A percentile compares a stretch with the other conserved stretches of the same genome.
These are phyloP conservation scores for Ptilonorhynchus violaceus DNA, from an alignment of 2,113 vertebrate species.

Conservation along the genomic window DNA sequence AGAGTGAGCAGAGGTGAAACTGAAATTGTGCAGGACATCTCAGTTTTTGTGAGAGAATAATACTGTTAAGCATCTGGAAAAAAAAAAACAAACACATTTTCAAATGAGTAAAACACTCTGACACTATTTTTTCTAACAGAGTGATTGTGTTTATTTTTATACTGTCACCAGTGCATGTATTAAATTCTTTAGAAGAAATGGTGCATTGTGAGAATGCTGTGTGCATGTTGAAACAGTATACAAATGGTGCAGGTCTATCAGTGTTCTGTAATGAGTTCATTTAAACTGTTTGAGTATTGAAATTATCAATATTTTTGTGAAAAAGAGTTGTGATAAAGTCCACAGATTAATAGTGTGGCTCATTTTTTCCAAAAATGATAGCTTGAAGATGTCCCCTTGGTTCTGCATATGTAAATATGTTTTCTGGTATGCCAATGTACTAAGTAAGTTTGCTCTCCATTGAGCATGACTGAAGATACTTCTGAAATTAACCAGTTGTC, in stretches of 20 bases:
- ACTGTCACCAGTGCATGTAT: not conserved
- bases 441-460: not conserved
- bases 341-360: not conserved
- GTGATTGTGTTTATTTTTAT: slow-evolving; percentile 45
- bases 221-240: not conserved
- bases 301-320: not conserved
- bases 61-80: not conserved
- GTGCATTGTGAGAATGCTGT: not conserved
- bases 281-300: not conserved
- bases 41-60: not conserved
- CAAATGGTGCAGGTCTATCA: not conserved
- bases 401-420: not conserved
- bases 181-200: not conserved
- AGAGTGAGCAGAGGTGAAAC: not conserved
- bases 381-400: not conserved
- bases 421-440: not conserved
- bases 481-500: not conserved
- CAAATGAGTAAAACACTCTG: not conserved
- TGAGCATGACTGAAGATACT: not conserved
- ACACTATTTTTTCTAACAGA: slow-evolving; percentile 8
- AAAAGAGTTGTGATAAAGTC: not conserved
- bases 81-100: not conserved
- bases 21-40: not conserved
- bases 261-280: not conserved
- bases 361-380: not conserved